Evolutionary conservation across 2,797 vertebrate genomes (phyloP), one percentile per base, ranked within the genome.

Genomic region (Microchirus variegatus): DNA sequence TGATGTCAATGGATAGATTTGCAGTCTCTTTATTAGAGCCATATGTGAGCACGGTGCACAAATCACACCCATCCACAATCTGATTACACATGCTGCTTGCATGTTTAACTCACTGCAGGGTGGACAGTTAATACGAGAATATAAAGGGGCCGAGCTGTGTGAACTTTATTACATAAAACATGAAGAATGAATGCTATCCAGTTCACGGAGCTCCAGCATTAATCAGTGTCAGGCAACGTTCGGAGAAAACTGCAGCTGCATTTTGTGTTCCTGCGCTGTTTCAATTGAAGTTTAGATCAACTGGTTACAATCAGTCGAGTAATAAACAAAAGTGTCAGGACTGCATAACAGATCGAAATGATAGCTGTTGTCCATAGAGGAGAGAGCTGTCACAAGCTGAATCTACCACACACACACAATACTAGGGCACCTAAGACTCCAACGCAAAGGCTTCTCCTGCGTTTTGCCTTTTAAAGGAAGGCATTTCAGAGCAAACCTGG

Each of bases 401-500:
- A 87, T 84, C 84, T 73, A 84, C 78, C 78, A 77, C 75, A 78
- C 65, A 71, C 59, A 38, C 50, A 49, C 19, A 13, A 46, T 16
- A 63, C 78, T 6, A 35, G 72, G 83, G 67, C 72, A 85, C 47
- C 63, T 5, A 40, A 47, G 58, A 77, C 75, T 82, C 68, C 63
- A 48, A 78, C 59, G 77, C 65, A 19, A 75, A 83, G 46, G 74
- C 80, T 75, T 82, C 69, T 50, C 59, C 63, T 69, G 47, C 78
- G 78, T 89, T 88, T 89, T 89, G 85, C 91, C 90, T 92, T 93
- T 91, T 93, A 92, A 91, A 91, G 89, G 41, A 86, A 92, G 89
- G 86, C 85, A 90, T 91, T 89, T 90, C 74, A 35, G 77, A 74
- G 75, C 82, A 91, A 91, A 88, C 75, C 87, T 90, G 84, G 80